Conservation (phyloP, 2,113 vertebrate species). For the Polypterus bichir region DNA sequence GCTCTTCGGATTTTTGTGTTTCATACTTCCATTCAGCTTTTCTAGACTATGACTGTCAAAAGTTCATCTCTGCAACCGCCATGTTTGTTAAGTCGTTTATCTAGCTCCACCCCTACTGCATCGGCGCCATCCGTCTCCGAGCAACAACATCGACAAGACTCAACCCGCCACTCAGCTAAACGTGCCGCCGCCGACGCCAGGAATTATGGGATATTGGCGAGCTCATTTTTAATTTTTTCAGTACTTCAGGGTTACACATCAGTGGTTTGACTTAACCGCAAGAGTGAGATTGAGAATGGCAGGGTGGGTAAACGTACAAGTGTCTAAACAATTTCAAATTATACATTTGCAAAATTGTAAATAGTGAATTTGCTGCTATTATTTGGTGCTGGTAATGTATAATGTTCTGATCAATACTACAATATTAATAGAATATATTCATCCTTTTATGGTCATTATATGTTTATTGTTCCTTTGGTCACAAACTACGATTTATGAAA, state of each 20-base stretch:
- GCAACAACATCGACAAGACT: constrained; percentile 24
- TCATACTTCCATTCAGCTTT: constrained; percentile 33
- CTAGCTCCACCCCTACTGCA: constrained; percentile 3
- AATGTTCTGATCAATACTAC: too few species aligned
- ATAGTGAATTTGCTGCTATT: not conserved
- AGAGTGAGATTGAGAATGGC: not conserved
- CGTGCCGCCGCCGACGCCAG: constrained; percentile 1
- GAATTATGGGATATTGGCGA: constrained; percentile 18
- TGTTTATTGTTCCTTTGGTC: too few species aligned
- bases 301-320: not conserved
- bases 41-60: constrained; percentile 3
- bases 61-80: not conserved
- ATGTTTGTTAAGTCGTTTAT: not conserved
- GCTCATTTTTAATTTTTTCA: not conserved
- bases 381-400: too few species aligned
- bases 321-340: not conserved
- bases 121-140: constrained; percentile 23
- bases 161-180: constrained; percentile 23
- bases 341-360: not conserved
- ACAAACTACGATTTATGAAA: too few species aligned
- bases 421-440: too few species aligned
- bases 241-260: not conserved
- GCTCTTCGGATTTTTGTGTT: constrained; percentile 34
- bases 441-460: too few species aligned
- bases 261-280: not conserved